Conservation (phyloP, 23 tunicate genomes). For the Aplidium turbinatum region DNA sequence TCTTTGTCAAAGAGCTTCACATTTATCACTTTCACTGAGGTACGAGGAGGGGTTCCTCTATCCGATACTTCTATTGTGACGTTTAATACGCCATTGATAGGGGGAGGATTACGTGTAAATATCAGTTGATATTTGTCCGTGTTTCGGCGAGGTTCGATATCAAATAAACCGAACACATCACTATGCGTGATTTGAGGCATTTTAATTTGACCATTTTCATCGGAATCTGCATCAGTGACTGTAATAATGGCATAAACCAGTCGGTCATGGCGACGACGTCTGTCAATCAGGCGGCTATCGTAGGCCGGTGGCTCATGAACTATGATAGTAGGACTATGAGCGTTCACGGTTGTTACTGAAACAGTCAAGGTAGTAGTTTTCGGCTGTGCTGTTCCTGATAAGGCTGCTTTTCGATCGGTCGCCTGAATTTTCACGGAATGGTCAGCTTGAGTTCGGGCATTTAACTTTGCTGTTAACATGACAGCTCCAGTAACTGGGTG, state of each 20-base stretch:
- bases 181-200: conserved; percentile 28
- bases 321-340: conserved; percentile 33
- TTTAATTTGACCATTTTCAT: conserved; percentile 23
- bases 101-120: conserved; percentile 21
- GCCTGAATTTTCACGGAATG: conserved; percentile 49
- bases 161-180: conserved; percentile 19
- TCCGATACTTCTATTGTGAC: conserved; percentile 49
- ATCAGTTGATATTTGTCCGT: conserved; percentile 23
- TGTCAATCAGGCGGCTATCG: background rate
- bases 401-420: conserved; percentile 51
- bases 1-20: conserved; percentile 26
- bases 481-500: conserved; percentile 68
- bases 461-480: conserved; percentile 36
- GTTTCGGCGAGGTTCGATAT: conserved; percentile 21
- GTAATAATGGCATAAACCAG: conserved; percentile 30
- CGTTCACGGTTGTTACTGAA: conserved; percentile 36
- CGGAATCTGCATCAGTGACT: conserved; percentile 47
- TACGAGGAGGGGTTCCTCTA: conserved; percentile 40
- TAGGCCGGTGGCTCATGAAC: background rate
- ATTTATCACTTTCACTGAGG: conserved; percentile 5
- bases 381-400: conserved; percentile 43
- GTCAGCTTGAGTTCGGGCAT: conserved; percentile 26
- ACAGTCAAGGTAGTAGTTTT: conserved; percentile 52
- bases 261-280: background rate
- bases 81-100: conserved; percentile 15